A percentile compares a stretch with the other conserved stretches of the same genome.
Evolutionary conservation across 1,140 invertebrate species (phyloP).

Genomic region (Trichonephila inaurata): DNA sequence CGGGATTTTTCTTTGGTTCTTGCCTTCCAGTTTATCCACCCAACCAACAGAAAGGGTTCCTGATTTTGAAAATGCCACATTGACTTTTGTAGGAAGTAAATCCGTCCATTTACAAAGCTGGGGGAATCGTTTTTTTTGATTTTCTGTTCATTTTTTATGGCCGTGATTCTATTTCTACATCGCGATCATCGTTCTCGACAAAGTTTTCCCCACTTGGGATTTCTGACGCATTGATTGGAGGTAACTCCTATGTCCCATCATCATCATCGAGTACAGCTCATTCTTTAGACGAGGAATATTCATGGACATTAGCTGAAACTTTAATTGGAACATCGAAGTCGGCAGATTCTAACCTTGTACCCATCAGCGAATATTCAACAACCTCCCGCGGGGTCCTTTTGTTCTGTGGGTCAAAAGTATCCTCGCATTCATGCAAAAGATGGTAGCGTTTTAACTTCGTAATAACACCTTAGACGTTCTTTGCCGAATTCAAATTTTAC

Average conservation of each 20-base stretch:
- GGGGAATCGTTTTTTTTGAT: conserved; percentile 31
- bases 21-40: neutral
- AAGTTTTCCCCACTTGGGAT: neutral
- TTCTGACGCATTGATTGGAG: neutral
- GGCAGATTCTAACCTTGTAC: neutral
- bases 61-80: neutral
- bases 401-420: too few species aligned
- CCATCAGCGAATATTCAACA: neutral
- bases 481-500: neutral
- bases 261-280: neutral
- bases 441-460: too few species aligned
- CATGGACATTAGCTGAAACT: neutral
- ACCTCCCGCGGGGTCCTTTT: neutral
- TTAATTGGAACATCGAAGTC: neutral
- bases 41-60: neutral
- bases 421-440: too few species aligned
- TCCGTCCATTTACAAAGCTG: conserved; percentile 55
- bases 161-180: neutral
- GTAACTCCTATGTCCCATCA: neutral
- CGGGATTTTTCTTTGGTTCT: neutral
- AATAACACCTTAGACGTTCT: neutral
- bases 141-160: neutral
- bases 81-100: neutral
- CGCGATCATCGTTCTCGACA: neutral
- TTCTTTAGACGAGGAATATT: neutral